Base-by-base conservation (phyloP, 2,113 vertebrate species). In the Prunella himalayana region DNA sequence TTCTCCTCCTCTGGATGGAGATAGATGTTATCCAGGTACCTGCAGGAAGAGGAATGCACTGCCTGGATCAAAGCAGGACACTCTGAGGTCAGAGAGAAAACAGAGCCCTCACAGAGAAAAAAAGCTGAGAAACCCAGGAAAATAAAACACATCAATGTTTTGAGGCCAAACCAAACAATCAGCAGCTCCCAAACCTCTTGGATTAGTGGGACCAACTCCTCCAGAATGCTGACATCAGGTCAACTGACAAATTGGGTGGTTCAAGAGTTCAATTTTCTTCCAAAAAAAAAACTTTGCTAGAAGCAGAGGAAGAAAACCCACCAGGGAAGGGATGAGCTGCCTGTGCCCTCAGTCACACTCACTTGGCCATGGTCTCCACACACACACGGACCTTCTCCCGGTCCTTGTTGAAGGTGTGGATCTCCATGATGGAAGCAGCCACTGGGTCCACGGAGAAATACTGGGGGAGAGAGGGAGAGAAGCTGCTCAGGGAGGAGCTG, bases 391-490 rank as follows among this genome's bases (percentile, higher is more conserved):
- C 98, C 84, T 97, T 99, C 39, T 99, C 99, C 79, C 95, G 97
- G 97, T 99, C 99, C 96, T 98, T 99, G 94, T 99, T 99, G 96
- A 99, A 99, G 2, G 99, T 99, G 96, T 99, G 98, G 61, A 99
- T 97, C 98, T 99, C 99, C 99, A 99, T 99, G 88, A 99, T 98
- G 15, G 99, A 99, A 15, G 99, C 99, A 25, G 98, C 98, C 22
- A 99, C 98, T 0, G 98, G 98, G 60, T 99, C 99, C 8, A 98
- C 96, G 3, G 98, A 97, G 82, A 98, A 99, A 61, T 98, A 97
- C 99, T 99, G 83, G 9, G 33, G 50, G 35, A 56, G 33, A 60
- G 51, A 49, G 61, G 54, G 47, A 57, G 25, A 78, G 57, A 28
- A 71, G 41, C 19, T 30, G 22, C 27, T 65, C 44, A 33, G 10